Conservation (phyloP, 2,888 invertebrate genomes). For the Phengaris alcon region DNA sequence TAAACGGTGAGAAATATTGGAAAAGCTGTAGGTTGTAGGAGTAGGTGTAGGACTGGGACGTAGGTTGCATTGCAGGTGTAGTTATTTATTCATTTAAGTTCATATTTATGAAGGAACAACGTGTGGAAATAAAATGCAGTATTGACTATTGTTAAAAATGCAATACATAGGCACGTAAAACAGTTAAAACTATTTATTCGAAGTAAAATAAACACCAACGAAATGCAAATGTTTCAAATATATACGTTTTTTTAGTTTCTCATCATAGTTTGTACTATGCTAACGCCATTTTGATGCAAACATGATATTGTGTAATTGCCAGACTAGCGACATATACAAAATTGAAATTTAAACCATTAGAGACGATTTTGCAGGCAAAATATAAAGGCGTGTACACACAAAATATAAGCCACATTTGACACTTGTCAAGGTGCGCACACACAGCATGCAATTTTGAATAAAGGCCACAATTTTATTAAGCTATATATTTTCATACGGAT, state of each 20-base stretch:
- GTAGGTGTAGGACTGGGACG: too few relatives aligned
- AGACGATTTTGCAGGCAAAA: neutral
- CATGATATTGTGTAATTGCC: neutral
- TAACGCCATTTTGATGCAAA: neutral
- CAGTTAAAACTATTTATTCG: neutral
- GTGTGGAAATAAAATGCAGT: too few relatives aligned
- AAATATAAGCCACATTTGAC: neutral
- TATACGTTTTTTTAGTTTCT: neutral
- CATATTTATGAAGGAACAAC: too few relatives aligned
- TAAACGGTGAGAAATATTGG: too few relatives aligned
- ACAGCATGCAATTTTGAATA: neutral
- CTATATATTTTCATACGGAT: neutral
- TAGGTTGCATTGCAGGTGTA: too few relatives aligned
- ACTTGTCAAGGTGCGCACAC: neutral
- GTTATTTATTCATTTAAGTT: too few relatives aligned
- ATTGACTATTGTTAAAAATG: too few relatives aligned
- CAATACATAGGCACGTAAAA: neutral
- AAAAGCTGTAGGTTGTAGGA: too few relatives aligned
- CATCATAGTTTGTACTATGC: neutral
- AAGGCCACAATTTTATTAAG: conserved; percentile 2
- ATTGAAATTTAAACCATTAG: neutral
- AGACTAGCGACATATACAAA: neutral
- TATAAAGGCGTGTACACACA: too few relatives aligned
- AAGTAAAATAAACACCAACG: conserved; percentile 3
- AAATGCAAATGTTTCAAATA: conserved; percentile 1